Conservation (phyloP, 30 jellyfish, hydroid and myxozoan genomes). For the Pelagia noctiluca region DNA sequence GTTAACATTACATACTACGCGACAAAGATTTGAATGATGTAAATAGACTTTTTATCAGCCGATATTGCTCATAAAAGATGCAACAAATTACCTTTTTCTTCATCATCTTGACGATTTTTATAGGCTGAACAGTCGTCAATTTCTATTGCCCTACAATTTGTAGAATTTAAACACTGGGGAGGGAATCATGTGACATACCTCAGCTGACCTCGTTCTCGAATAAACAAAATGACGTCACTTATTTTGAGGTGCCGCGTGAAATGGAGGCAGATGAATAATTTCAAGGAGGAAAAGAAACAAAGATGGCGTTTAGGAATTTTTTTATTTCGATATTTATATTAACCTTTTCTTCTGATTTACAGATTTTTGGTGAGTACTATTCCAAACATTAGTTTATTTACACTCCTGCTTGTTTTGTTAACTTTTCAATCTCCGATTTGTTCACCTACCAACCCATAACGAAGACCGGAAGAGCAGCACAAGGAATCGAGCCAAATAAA, state of each 20-base stretch:
- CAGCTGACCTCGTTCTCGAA: no score
- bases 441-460: not conserved
- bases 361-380: not conserved
- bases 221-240: no score
- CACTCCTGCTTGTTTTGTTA: not conserved
- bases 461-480: no score
- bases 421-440: not conserved
- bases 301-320: conserved; percentile 19
- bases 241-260: no score
- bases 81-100: conserved; percentile 39
- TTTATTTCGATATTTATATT: not conserved
- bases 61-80: not conserved
- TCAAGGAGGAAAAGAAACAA: conserved; percentile 7
- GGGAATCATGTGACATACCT: no score
- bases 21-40: not conserved
- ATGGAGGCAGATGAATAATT: no score
- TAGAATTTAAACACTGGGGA: no score
- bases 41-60: not conserved
- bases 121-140: no score
- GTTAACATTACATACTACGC: not conserved
- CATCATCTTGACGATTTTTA: conserved; percentile 51
- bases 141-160: no score
- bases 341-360: not conserved
- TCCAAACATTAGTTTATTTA: no score
- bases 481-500: not conserved